Conservation (phyloP, 1,140 invertebrate genomes). For the Pseudomyrmex pallidus region DNA sequence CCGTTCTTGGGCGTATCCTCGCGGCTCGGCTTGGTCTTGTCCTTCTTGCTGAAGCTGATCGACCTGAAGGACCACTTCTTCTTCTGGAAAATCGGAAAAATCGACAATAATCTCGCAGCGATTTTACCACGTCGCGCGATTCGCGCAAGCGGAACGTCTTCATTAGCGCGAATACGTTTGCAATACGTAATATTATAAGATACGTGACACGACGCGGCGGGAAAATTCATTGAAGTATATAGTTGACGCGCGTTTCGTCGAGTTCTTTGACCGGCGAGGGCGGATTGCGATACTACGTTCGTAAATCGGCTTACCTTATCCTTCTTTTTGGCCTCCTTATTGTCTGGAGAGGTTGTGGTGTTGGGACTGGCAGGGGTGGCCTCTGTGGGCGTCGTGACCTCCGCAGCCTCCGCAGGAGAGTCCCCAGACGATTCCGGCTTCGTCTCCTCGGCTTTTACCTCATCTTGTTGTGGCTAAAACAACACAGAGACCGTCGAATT, state of each 20-base stretch:
- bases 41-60: slow-evolving; percentile 93
- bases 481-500: slow-evolving; percentile 5
- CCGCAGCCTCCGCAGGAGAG: slow-evolving; percentile 84
- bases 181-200: no score
- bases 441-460: slow-evolving; percentile 82
- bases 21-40: slow-evolving; percentile 91
- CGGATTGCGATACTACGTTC: neutral
- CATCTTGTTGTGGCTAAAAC: slow-evolving; percentile 75
- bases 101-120: slow-evolving; percentile 35
- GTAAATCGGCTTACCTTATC: slow-evolving; percentile 86
- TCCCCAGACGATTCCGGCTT: slow-evolving; percentile 81
- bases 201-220: neutral
- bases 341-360: slow-evolving; percentile 88
- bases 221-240: neutral
- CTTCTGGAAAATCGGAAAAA: slow-evolving; percentile 86
- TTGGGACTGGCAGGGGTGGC: slow-evolving; percentile 81
- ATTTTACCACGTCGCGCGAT: slow-evolving; percentile 12
- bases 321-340: slow-evolving; percentile 91
- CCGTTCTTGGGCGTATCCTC: slow-evolving; percentile 83
- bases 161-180: neutral
- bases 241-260: neutral
- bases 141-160: neutral
- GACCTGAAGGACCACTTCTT: slow-evolving; percentile 95
- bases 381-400: slow-evolving; percentile 84
- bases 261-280: neutral